Conservation (phyloP, 2,888 invertebrate species). For the Pseudococcus jackbeardsleyi region DNA sequence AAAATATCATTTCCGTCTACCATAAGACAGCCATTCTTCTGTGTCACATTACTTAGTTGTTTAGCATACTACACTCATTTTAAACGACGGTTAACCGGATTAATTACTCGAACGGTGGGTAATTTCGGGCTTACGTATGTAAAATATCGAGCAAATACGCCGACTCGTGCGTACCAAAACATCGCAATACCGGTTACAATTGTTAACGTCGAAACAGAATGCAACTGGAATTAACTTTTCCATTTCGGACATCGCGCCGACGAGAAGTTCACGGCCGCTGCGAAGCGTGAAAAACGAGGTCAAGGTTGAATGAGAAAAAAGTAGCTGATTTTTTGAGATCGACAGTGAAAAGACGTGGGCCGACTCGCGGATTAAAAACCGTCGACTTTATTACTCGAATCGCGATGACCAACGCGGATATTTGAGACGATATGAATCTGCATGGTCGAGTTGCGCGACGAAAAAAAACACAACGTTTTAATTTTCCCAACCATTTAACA, state of each 20-base stretch:
- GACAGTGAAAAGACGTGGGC: neutral
- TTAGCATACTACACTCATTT: neutral
- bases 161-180: neutral
- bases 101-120: neutral
- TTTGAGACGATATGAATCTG: constrained; percentile 4
- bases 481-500: constrained; percentile 14
- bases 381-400: constrained; percentile 42
- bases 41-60: neutral
- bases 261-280: constrained; percentile 29
- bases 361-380: neutral
- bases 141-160: neutral
- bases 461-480: neutral
- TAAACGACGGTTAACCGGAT: constrained; percentile 5
- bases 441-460: constrained; percentile 1
- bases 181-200: neutral
- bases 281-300: constrained; percentile 34
- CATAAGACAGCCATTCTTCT: neutral
- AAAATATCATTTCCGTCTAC: too few relatives aligned
- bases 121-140: neutral
- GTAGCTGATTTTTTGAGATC: neutral
- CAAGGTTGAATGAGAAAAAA: constrained; percentile 22
- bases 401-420: neutral
- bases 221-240: constrained; percentile 3
- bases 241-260: constrained; percentile 2
- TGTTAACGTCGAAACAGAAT: neutral